Evolutionary conservation across 2,888 invertebrate genomes (phyloP).

Genomic region (Torymus auratus): DNA sequence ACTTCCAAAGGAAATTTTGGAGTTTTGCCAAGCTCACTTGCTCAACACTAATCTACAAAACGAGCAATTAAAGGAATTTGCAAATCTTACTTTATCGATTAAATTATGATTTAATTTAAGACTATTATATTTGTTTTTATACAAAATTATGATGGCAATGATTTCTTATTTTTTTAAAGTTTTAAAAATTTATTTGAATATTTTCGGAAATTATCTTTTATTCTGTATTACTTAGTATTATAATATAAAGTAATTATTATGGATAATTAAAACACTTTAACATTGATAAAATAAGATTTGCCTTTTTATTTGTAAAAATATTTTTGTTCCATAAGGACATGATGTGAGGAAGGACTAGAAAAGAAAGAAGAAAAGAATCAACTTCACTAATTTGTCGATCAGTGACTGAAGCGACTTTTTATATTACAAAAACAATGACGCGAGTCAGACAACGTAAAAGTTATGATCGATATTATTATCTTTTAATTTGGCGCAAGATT

Average conservation of each 20-base stretch:
- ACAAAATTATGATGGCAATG: not conserved
- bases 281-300: no score
- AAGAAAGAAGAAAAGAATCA: conserved; percentile 50
- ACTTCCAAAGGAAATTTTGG: conserved; percentile 43
- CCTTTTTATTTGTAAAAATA: conserved; percentile 18
- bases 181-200: no score
- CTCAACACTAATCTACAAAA: not conserved
- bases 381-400: conserved; percentile 58
- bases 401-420: conserved; percentile 56
- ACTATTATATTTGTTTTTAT: not conserved
- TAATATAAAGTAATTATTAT: no score
- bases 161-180: no score
- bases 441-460: conserved; percentile 55
- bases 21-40: conserved; percentile 22
- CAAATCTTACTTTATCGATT: conserved; percentile 16
- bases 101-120: no score
- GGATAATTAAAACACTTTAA: no score
- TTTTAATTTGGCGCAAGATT: conserved; percentile 29
- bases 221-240: no score
- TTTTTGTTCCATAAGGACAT: conserved; percentile 11
- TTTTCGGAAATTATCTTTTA: no score
- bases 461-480: conserved; percentile 57
- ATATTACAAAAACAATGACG: conserved; percentile 45
- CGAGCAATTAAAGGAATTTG: conserved; percentile 9
- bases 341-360: conserved; percentile 13